Base-by-base conservation (phyloP, 2,888 invertebrate species). In the Rotaria macrura region DNA sequence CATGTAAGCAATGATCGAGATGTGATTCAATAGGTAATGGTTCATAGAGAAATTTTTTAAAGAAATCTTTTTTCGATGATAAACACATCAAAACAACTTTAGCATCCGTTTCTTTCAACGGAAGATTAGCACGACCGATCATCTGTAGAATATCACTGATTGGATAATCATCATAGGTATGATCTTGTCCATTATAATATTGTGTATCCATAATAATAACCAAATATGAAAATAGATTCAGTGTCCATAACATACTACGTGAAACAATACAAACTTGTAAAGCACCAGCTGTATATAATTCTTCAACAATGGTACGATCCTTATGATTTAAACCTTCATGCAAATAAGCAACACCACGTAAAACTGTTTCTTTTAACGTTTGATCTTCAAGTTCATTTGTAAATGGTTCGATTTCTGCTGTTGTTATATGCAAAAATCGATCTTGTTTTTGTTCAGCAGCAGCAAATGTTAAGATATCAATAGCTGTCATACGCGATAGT, bases 131-230 rank as follows among this genome's bases (percentile, higher is more conserved):
- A 84, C 96, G 93, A 0, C 98, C 98, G 74, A 98, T 93, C 98
- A 99, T 99, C 92, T 99, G 97, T 40, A 99, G 92, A 0, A 99
- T 96, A 89, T 97, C 97, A 0, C 96, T 96, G 52, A 98, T 94
- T 0, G 98, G 96, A 91, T 98, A 99, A 91, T 99, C 99, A 91
- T 98, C 97, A 92, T 99, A 97, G 0, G 94, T 93, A 85, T 88
- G 88, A 72, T 92, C 91, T 88, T 94, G 94, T 86, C 95, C 95
- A 90, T 95, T 95, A 90, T 95, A 95, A 90, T 93, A 94, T 90
- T 97, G 96, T 0, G 97, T 97, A 89, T 99, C 99, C 93, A 98
- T 97, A 72, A 99, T 94, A 84, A 99, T 93, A 49, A 96, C 96
- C n/a, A 98, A 93, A 91, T 98, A 96, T 0, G 96, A 94, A 85